These are phyloP conservation scores for Cariama cristata DNA, from an alignment of 2,113 vertebrate species.

Conservation along the genomic window DNA sequence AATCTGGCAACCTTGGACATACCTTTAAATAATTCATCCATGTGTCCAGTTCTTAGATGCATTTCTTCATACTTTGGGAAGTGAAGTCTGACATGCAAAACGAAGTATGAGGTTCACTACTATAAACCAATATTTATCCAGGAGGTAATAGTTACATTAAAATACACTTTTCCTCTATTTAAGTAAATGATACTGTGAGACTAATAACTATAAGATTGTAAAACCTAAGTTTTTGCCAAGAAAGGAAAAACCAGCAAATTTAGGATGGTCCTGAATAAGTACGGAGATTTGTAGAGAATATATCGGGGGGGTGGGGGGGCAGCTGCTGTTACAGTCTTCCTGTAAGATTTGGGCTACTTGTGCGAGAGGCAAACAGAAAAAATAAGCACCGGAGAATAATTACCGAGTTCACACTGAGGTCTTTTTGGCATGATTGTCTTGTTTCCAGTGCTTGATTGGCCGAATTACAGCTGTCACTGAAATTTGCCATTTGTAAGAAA, in stretches of 20 bases:
- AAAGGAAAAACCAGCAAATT: not conserved
- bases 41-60: not conserved
- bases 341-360: not conserved
- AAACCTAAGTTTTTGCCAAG: not conserved
- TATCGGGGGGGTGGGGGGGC: too few relatives aligned
- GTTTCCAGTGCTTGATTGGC: not conserved
- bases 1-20: not conserved
- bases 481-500: not conserved
- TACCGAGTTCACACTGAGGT: not conserved
- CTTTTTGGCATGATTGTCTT: not conserved
- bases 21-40: not conserved
- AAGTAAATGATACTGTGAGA: not conserved
- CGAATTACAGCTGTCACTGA: not conserved
- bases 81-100: not conserved
- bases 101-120: not conserved
- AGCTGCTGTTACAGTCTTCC: not conserved
- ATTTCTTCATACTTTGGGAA: not conserved
- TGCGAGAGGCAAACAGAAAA: not conserved
- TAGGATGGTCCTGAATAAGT: not conserved
- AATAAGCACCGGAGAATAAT: not conserved
- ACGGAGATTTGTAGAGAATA: not conserved
- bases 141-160: not conserved
- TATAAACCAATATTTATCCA: not conserved
- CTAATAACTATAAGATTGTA: not conserved
- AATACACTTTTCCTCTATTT: not conserved